Evolutionary conservation across 1,140 invertebrate species (phyloP), one percentile per base, ranked within the genome.

Genomic region (Drosophila mauritiana): DNA sequence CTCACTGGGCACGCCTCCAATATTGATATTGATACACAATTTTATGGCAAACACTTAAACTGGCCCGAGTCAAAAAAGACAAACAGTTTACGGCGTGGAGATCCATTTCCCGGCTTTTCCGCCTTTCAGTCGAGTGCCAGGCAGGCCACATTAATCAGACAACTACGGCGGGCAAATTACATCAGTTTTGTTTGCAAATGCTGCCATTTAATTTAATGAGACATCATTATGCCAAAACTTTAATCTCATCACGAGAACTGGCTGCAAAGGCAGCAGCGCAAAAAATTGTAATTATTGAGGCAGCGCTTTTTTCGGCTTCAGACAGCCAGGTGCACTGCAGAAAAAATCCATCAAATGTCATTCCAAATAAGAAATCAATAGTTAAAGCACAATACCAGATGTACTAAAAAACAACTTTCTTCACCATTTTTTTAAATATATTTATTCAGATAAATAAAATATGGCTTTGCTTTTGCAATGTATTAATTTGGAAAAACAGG

Each of bases 211-310:
- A 57, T 77, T 78, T 68, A 78, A 78, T 78, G 73, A 70, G 73
- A 57, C 73, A 63, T 78, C 75, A 77, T 78, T 77, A 78, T 78
- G 73, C 64, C 73, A 63, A 70, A 70, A 78, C 75, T 78, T 78
- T 77, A 77, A 78, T 78, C 75, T 54, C 73, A 70, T 70, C 51
- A 53, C 27, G 46, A 63, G 31, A 37, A 34, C 39, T 10, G 73
- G 13, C 52, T 42, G 34, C 4, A 56, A 53, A 67, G 39, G 52
- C 20, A 45, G 42, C 42, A 20, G 17, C 20, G 22, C 53, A 39
- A 59, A 76, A 58, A 75, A 39, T 13, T 76, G 73, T 76, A 76
- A 76, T 76, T 76, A 76, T 76, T 76, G 73, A 68, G 48, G 55
- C 53, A 52, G 61, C 40, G 11, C 27, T 45, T 76, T 74, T 76